Conservation (phyloP, 92 coral and sea anemone genomes). For the Nematostella vectensis region DNA sequence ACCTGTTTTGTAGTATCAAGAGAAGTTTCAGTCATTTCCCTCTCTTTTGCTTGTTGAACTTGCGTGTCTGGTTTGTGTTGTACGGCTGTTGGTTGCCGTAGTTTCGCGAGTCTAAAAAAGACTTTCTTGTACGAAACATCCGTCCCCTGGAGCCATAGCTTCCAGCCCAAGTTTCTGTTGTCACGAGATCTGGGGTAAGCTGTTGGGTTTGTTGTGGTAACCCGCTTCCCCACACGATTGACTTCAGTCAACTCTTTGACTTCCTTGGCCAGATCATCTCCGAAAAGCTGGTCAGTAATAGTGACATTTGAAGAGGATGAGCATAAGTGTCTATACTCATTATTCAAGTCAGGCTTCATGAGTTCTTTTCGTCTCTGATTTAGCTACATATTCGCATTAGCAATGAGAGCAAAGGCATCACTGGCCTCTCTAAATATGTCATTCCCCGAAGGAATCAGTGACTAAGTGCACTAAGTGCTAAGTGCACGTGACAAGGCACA, state of each 20-base stretch:
- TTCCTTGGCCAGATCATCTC: too few relatives aligned
- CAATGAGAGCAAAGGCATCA: too few relatives aligned
- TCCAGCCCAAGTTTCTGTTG: too few relatives aligned
- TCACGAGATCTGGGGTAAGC: too few relatives aligned
- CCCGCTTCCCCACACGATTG: conserved; percentile 39
- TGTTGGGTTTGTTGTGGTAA: too few relatives aligned
- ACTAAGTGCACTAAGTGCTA: too few relatives aligned
- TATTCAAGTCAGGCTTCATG: conserved; percentile 43
- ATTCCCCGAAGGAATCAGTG: conserved; percentile 23
- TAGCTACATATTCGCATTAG: too few relatives aligned
- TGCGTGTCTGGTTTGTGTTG: conserved; percentile 4
- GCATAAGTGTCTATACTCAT: conserved; percentile 20
- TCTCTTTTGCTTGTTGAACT: conserved; percentile 12
- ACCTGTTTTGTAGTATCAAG: conserved; percentile 13
- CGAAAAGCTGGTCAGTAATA: too few relatives aligned
- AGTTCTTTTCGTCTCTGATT: conserved; percentile 30
- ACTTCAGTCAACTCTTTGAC: conserved; percentile 39
- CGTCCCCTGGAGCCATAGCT: too few relatives aligned
- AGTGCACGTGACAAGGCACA: conserved; percentile 14
- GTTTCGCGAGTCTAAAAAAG: conserved; percentile 45
- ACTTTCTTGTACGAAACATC: conserved; percentile 6
- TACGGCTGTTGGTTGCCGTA: conserved; percentile 4
- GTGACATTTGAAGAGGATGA: too few relatives aligned
- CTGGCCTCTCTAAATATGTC: too few relatives aligned
- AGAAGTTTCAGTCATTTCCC: conserved; percentile 17